phyloP scores from a whole-genome alignment of 2,797 vertebrate genomes.

The Pygocentrus nattereri region DNA sequence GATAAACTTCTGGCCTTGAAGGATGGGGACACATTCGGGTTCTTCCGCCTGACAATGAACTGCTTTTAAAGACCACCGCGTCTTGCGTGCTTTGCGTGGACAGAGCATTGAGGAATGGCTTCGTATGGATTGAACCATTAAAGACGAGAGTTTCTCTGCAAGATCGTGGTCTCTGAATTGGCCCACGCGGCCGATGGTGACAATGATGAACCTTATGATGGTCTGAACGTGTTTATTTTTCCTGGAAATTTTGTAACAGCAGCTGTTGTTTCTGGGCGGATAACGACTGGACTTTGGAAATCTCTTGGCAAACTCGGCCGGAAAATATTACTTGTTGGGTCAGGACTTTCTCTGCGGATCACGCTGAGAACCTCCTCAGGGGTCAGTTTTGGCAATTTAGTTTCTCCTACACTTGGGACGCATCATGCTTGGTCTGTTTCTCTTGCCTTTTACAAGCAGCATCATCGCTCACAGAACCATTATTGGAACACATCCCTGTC shows the following conservation, averaged over 20 bases:
- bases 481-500: not conserved
- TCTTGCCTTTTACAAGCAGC: not conserved
- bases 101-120: constrained; percentile 1
- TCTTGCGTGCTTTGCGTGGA: constrained; percentile 36
- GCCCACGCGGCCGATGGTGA: constrained; percentile 1
- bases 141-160: constrained; percentile 45
- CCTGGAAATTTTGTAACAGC: not conserved
- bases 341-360: constrained; percentile 18
- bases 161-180: constrained; percentile 31
- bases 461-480: not conserved
- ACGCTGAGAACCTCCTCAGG: constrained; percentile 39
- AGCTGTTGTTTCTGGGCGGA: constrained; percentile 3
- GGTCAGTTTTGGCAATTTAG: constrained; percentile 29
- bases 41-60: constrained; percentile 3
- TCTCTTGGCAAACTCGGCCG: not conserved
- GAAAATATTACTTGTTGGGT: not conserved
- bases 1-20: not conserved
- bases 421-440: not conserved
- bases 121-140: constrained; percentile 45
- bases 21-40: not conserved
- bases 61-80: constrained; percentile 15
- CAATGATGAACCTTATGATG: constrained; percentile 1
- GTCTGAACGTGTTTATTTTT: not conserved
- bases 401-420: not conserved
- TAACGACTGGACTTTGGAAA: constrained; percentile 7